These are phyloP conservation scores for Atlantisia rogersi DNA, from an alignment of 2,113 vertebrate species.

Conservation along the genomic window DNA sequence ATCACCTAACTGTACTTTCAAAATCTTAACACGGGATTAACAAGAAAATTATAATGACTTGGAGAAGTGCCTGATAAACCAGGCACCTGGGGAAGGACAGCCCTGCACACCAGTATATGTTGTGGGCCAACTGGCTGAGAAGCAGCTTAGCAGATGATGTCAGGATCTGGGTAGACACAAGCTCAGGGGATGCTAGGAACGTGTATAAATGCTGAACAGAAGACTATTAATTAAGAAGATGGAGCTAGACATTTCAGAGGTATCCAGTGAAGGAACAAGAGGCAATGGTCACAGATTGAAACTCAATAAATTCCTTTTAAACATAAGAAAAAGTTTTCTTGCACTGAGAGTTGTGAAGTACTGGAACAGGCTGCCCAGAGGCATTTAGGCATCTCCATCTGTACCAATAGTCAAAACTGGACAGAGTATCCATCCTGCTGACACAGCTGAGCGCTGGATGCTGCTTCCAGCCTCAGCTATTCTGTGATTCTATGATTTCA, in stretches of 20 bases:
- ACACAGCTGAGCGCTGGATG: neutral
- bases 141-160: neutral
- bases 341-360: neutral
- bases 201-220: neutral
- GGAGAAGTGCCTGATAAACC: neutral
- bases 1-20: neutral
- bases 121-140: neutral
- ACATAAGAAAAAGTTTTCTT: accelerated
- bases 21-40: neutral
- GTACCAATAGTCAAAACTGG: neutral
- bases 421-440: neutral
- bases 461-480: neutral
- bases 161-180: neutral
- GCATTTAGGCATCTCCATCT: neutral
- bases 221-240: neutral
- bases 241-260: neutral
- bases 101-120: neutral
- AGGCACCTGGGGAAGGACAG: neutral
- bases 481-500: neutral
- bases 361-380: neutral
- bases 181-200: neutral
- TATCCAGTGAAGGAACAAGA: neutral
- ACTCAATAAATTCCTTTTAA: neutral
- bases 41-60: neutral
- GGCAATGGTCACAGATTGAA: neutral